Base-by-base conservation (phyloP, 2,888 invertebrate species). In the Cephus spinipes region DNA sequence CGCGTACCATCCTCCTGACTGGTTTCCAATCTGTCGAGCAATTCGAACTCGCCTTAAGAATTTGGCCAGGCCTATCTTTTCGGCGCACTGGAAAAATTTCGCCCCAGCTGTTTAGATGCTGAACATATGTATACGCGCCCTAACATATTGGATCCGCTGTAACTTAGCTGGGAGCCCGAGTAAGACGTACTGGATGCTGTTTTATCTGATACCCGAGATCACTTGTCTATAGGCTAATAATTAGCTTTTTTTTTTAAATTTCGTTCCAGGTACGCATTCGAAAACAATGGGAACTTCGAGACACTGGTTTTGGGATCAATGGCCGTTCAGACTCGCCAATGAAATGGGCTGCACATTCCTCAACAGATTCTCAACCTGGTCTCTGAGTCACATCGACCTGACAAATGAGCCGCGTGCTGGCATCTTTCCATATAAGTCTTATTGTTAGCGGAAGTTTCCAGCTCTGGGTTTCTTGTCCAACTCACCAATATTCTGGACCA, bases 371-470 rank as follows among this genome's bases (percentile, higher is more conserved):
- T 55, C 40, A 55, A 55, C 23, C 40, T 55, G 71, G 15, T 33
- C 32, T 68, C 35, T 68, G 55, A 35, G 68, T 73, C 79, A 74
- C 74, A 55, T 76, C 35, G 36, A 55, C n/a, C 69, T 77, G 81
- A 81, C 81, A 80, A 81, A 81, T 80, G 80, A 81, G 79, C 69
- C 79, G 78, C 69, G 77, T 73, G 79, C 73, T 68, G 77, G 79
- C 75, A 80, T 80, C 77, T 79, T 78, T 76, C 81, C 81, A 81
- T 80, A 81, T 81, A 81, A 80, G 81, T 77, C 80, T 78, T 35
- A 35, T 35, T 35, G 35, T 35, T 78, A 81, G 78, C 80, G 79
- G 80, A 78, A 78, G 80, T 78, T 75, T 79, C 75, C 79, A 77
- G 76, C 77, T 77, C 12, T 23, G 35, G 36, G 69, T 68, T 77